Conservation (phyloP, 2,888 invertebrate genomes). For the Selenia dentaria region DNA sequence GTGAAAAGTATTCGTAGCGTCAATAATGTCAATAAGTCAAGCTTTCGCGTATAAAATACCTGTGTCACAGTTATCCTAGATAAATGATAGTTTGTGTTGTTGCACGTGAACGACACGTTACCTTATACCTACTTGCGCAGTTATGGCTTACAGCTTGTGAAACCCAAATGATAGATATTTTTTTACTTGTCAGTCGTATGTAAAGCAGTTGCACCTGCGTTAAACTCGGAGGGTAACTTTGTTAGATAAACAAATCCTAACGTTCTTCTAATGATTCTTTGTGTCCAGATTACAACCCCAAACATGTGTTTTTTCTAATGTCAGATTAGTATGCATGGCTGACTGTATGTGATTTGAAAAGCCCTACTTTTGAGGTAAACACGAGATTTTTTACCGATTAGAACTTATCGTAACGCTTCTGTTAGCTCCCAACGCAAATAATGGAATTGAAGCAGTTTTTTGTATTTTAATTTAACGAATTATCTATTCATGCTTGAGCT, state of each 20-base stretch:
- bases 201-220: slow-evolving; percentile 25
- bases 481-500: too few relatives aligned
- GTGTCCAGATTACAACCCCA: slow-evolving; percentile 20
- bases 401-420: background rate
- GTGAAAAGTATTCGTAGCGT: too few relatives aligned
- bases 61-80: too few relatives aligned
- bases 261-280: slow-evolving; percentile 26
- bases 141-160: too few relatives aligned
- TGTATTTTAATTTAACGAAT: background rate
- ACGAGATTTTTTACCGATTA: slow-evolving; percentile 14
- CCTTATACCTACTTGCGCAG: too few relatives aligned
- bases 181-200: too few relatives aligned
- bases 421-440: background rate
- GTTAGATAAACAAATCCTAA: slow-evolving; percentile 30
- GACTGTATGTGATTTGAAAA: slow-evolving; percentile 9
- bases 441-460: background rate
- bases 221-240: slow-evolving; percentile 11
- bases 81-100: too few relatives aligned
- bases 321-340: slow-evolving; percentile 21
- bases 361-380: slow-evolving; percentile 14
- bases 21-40: too few relatives aligned
- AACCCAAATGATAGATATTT: too few relatives aligned
- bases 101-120: too few relatives aligned
- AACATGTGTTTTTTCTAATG: slow-evolving; percentile 9
- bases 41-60: too few relatives aligned